Conservation (phyloP, 2,113 vertebrate species). For the Pygoscelis adeliae region DNA sequence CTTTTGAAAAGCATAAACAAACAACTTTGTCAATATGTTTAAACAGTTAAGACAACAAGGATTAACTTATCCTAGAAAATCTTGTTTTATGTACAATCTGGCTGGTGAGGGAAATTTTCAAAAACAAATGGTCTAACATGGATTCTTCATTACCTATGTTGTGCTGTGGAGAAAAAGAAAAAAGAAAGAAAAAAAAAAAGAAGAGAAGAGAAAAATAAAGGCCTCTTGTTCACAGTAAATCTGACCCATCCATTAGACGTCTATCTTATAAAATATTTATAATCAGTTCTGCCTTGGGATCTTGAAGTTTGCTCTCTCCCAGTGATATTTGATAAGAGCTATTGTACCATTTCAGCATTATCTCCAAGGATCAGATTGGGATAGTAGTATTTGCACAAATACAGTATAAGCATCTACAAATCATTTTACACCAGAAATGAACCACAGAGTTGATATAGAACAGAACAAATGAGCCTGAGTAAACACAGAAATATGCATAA, state of each 20-base stretch:
- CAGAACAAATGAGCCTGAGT: neutral
- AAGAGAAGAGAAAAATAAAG: neutral
- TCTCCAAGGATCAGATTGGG: conserved; percentile 1
- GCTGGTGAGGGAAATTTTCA: neutral
- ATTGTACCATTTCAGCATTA: conserved; percentile 34
- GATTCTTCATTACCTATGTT: neutral
- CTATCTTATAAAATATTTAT: conserved; percentile 55
- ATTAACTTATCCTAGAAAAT: neutral
- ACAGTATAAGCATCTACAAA: conserved; percentile 44
- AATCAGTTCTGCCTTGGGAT: conserved; percentile 27
- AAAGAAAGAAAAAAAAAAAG: neutral
- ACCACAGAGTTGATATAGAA: neutral
- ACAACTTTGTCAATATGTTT: neutral
- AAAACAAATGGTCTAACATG: neutral
- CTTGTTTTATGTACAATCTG: neutral
- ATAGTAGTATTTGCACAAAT: conserved; percentile 52
- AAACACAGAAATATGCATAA: conserved; percentile 9
- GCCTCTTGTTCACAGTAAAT: neutral
- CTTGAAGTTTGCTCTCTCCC: conserved; percentile 35
- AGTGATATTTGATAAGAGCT: conserved; percentile 42
- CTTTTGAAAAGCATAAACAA: neutral
- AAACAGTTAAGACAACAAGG: neutral
- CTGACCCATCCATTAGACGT: conserved; percentile 30
- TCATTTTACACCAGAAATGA: conserved; percentile 29
- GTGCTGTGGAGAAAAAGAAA: neutral